These are phyloP conservation scores for Heliothis peltigera DNA, from an alignment of 2,888 invertebrate genomes.

Conservation along the genomic window DNA sequence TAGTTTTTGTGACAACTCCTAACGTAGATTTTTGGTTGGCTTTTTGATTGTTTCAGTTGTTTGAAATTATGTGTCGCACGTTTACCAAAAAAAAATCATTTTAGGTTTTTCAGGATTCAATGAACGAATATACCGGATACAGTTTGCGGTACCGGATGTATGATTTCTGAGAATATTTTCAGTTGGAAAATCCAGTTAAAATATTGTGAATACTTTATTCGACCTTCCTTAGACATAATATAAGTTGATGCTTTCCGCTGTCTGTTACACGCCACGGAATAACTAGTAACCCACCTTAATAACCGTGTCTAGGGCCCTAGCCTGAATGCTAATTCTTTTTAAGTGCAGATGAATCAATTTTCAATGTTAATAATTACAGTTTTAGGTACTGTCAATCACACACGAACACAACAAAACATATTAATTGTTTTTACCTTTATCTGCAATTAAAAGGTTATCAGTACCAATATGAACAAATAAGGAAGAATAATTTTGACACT, in stretches of 20 bases:
- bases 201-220: neutral
- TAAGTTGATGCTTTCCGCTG: too few relatives aligned
- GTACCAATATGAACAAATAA: constrained; percentile 11
- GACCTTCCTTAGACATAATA: neutral
- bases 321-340: neutral
- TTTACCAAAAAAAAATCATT: too few relatives aligned
- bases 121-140: too few relatives aligned
- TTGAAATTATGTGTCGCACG: too few relatives aligned
- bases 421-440: constrained; percentile 45
- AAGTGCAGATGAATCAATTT: neutral
- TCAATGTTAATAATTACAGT: constrained; percentile 15
- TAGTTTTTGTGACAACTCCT: too few relatives aligned
- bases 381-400: constrained; percentile 2
- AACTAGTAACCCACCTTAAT: too few relatives aligned
- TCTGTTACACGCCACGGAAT: too few relatives aligned
- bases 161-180: neutral
- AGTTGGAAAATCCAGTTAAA: neutral
- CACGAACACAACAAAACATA: constrained; percentile 7
- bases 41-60: too few relatives aligned
- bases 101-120: too few relatives aligned
- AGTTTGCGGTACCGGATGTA: too few relatives aligned
- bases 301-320: too few relatives aligned
- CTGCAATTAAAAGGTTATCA: constrained; percentile 40
- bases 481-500: constrained; percentile 20
- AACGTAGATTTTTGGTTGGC: too few relatives aligned